A percentile compares a stretch with the other conserved stretches of the same genome.
phyloP scores from a whole-genome alignment of 2,888 invertebrate species.

The Acleris cristana region DNA sequence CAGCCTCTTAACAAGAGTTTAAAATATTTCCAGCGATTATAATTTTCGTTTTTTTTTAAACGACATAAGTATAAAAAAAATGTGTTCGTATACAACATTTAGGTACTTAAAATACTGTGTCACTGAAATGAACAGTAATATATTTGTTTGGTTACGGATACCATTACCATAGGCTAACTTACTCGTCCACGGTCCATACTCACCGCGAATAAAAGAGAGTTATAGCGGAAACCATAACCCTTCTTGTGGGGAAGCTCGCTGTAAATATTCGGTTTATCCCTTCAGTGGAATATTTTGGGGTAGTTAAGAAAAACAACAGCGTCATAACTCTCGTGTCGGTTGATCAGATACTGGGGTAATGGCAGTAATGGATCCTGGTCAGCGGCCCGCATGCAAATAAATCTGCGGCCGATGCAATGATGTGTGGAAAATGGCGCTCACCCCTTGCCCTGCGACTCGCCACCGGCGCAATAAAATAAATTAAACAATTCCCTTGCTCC shows the following conservation, averaged over 20 bases:
- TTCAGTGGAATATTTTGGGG: slow-evolving; percentile 70
- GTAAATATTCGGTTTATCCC: slow-evolving; percentile 66
- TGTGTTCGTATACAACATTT: too few relatives aligned
- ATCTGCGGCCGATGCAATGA: slow-evolving; percentile 84
- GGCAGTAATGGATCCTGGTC: slow-evolving; percentile 84
- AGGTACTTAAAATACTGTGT: too few relatives aligned
- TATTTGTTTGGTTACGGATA: not conserved
- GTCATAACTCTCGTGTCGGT: slow-evolving; percentile 80
- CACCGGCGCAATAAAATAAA: slow-evolving; percentile 47
- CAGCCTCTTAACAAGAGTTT: too few relatives aligned
- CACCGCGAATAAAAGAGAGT: slow-evolving; percentile 63
- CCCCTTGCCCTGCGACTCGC: slow-evolving; percentile 61
- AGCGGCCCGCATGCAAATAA: slow-evolving; percentile 85
- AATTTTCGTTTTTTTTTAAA: too few relatives aligned
- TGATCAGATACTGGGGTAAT: slow-evolving; percentile 81
- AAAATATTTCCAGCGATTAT: too few relatives aligned
- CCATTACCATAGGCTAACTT: slow-evolving; percentile 9
- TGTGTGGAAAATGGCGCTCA: slow-evolving; percentile 83
- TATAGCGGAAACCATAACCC: slow-evolving; percentile 78
- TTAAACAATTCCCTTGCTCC: slow-evolving; percentile 42
- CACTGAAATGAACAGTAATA: too few relatives aligned
- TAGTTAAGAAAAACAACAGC: slow-evolving; percentile 80
- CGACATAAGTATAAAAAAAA: too few relatives aligned
- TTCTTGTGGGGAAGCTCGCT: slow-evolving; percentile 62
- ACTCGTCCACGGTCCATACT: slow-evolving; percentile 43